A percentile compares a stretch with the other conserved stretches of the same genome.
Evolutionary conservation across 23 tunicate genomes (phyloP).

Genomic region (Aplidium turbinatum): DNA sequence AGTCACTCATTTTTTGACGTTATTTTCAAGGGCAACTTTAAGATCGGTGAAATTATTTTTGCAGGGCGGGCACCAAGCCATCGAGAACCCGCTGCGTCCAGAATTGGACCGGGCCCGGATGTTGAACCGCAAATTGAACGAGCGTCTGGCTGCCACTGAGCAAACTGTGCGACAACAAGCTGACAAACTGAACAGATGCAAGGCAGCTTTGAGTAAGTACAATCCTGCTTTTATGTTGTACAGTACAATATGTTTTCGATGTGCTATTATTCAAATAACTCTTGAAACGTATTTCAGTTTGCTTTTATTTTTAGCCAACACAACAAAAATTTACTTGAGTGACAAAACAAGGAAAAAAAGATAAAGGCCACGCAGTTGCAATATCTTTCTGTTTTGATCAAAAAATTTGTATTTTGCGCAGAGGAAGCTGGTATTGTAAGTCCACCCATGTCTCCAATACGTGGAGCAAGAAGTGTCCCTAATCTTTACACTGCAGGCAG

Average conservation of each 20-base stretch:
- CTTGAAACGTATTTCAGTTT: too few species aligned
- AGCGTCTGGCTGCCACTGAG: constrained; percentile 75
- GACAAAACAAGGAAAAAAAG: too few species aligned
- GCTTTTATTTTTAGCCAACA: too few species aligned
- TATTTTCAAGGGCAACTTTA: too few species aligned
- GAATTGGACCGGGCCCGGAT: constrained; percentile 65
- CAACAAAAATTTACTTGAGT: too few species aligned
- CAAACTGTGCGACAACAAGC: constrained; percentile 85
- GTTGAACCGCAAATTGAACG: constrained; percentile 60
- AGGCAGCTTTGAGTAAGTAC: constrained; percentile 62
- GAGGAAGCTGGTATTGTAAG: constrained; percentile 79
- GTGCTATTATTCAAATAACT: too few species aligned
- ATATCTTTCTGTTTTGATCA: too few species aligned
- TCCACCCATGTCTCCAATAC: constrained; percentile 67
- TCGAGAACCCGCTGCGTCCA: constrained; percentile 10
- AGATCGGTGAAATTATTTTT: too few species aligned
- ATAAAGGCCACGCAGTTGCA: too few species aligned
- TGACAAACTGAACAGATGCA: constrained; percentile 74
- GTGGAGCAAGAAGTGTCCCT: constrained; percentile 78
- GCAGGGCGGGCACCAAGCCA: constrained; percentile 3
- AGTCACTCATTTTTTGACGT: too few species aligned
- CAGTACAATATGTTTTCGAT: too few species aligned
- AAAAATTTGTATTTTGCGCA: not conserved
- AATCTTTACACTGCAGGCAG: constrained; percentile 46
- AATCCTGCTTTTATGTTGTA: too few species aligned